Base-by-base conservation (phyloP, 53 echinoderm and acorn worm species). In the Arbacia lixula region DNA sequence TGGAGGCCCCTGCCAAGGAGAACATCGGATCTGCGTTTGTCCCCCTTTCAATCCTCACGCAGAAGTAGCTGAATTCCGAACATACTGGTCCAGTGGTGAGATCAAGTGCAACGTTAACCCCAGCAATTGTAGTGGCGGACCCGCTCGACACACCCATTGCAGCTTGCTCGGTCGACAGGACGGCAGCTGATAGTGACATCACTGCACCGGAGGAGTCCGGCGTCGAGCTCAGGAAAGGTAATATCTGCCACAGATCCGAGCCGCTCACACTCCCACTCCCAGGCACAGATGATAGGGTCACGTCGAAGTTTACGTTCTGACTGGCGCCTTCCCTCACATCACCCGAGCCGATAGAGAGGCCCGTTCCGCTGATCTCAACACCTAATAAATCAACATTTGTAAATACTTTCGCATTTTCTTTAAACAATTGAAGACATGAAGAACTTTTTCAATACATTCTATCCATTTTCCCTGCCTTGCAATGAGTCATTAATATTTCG, bases 241-340 rank as follows among this genome's bases (percentile, higher is more conserved):
- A 77, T 60, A 93, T 62, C 56, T 85, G 84, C 93, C 93, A 93
- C 12, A 93, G 73, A 17, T 84, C 36, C 0, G 66, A 19, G 19
- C 93, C 93, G 26, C 71, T 84, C 35, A 93, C 83, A 17, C 87
- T 81, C 14, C 83, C 81, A 50, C 69, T 85, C 17, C 12, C 27
- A 3, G 61, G 14, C 4, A 39, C 16, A 36, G 79, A 39, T 60
- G 24, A 60, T 1, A 79, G 42, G 4, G 60, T 58, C 12, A 72
- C 58, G 28, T 56, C 73, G 5, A 85, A 72, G 27, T 16, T 57
- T 17, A 85, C 28, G 17, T 40, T 36, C 41, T 71, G 46, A 29
- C 32, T 32, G 10, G 72, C 25, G 32, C 85, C 85, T 26, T 72
- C 72, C 17, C 41, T 39, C 3, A 85, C 28, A 26, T 73, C 72